A percentile compares a stretch with the other conserved stretches of the same genome.
Evolutionary conservation across 2,113 vertebrate genomes (phyloP).

Genomic region (Paramormyrops kingsleyae): DNA sequence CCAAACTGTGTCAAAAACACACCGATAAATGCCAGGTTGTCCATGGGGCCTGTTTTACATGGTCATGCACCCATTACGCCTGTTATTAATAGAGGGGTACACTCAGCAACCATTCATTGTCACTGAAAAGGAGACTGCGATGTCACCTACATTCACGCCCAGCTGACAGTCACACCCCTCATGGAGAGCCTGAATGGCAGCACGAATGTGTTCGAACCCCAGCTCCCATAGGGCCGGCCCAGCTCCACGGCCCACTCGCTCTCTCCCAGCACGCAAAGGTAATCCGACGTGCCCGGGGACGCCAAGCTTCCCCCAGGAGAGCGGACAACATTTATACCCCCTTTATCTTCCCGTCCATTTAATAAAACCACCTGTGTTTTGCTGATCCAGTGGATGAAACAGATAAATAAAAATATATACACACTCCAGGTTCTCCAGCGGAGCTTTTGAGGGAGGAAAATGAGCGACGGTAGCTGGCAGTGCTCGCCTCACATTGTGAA

Average conservation of each 20-base stretch:
- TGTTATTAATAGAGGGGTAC: conserved; percentile 20
- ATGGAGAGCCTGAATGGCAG: background rate
- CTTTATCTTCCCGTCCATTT: background rate
- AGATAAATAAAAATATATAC: conserved; percentile 30
- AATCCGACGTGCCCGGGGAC: background rate
- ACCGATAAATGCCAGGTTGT: background rate
- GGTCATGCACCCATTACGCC: conserved; percentile 26
- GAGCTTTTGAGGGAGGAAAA: conserved; percentile 9
- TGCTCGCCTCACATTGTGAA: conserved; percentile 42
- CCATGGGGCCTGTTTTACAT: background rate
- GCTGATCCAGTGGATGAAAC: conserved; percentile 12
- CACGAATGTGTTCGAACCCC: background rate
- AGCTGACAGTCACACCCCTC: background rate
- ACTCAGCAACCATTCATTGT: background rate
- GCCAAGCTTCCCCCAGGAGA: background rate
- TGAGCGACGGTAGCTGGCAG: conserved; percentile 47
- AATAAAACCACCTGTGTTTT: conserved; percentile 17
- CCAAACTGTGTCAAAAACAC: background rate
- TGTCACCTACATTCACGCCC: background rate
- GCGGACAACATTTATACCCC: background rate
- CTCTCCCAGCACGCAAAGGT: background rate
- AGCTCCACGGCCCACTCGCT: background rate
- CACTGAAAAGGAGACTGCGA: background rate
- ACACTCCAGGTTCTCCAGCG: background rate
- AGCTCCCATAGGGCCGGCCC: background rate